These are phyloP conservation scores for Drosophila acutilabella DNA, from an alignment of 2,888 invertebrate genomes.

Conservation along the genomic window DNA sequence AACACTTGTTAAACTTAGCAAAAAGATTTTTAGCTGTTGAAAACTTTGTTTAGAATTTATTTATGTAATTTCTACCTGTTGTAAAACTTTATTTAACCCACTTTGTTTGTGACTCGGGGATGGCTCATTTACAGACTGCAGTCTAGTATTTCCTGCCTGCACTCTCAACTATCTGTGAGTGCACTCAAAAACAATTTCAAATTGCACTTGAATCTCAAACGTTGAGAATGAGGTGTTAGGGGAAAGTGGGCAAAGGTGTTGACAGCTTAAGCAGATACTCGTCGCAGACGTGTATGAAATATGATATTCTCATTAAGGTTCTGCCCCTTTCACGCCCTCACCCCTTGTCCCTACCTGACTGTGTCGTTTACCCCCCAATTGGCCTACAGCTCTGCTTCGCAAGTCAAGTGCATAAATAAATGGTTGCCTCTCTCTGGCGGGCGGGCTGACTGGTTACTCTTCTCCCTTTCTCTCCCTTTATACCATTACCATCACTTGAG, in stretches of 20 bases:
- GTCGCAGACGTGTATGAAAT: slow-evolving; percentile 64
- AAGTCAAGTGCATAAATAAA: slow-evolving; percentile 78
- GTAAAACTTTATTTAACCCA: slow-evolving; percentile 10
- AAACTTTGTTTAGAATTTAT: slow-evolving; percentile 43
- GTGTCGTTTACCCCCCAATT: slow-evolving; percentile 17
- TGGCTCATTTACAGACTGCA: slow-evolving; percentile 5
- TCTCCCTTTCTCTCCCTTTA: slow-evolving; percentile 12
- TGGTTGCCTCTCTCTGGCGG: slow-evolving; percentile 38
- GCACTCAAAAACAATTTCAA: slow-evolving; percentile 55
- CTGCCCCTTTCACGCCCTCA: slow-evolving; percentile 22
- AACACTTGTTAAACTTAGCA: not conserved
- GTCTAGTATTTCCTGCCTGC: not conserved
- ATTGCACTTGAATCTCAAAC: slow-evolving; percentile 42
- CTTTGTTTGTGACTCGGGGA: not conserved
- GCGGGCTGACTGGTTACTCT: not conserved
- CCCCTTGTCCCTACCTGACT: not conserved
- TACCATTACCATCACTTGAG: not conserved
- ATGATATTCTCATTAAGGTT: slow-evolving; percentile 71
- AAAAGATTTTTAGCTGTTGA: not conserved
- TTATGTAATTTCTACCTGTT: slow-evolving; percentile 6
- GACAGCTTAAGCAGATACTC: slow-evolving; percentile 53
- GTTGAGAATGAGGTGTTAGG: slow-evolving; percentile 24
- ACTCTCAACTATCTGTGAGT: slow-evolving; percentile 30
- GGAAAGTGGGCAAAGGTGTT: slow-evolving; percentile 31
- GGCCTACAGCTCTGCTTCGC: slow-evolving; percentile 28